Percentiles rank a stretch among this genome's conserved stretches.
These are phyloP conservation scores for Taenaris catops DNA, from an alignment of 2,888 invertebrate species.

Conservation along the genomic window DNA sequence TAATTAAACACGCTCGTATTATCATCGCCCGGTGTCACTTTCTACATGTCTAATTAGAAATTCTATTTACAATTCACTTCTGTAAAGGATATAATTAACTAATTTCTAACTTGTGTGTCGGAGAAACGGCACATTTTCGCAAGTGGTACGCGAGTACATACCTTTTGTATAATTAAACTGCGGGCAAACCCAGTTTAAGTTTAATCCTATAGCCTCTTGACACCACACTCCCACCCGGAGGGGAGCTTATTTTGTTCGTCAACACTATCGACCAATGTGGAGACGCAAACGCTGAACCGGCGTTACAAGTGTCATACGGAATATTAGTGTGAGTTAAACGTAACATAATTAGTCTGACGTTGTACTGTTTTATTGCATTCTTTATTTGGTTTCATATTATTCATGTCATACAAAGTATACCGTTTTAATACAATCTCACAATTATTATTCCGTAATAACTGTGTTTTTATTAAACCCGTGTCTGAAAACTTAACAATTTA, in stretches of 20 bases:
- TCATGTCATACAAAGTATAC: too few species aligned
- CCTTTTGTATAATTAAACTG: conserved; percentile 78
- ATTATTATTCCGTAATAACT: too few species aligned
- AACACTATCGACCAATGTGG: conserved; percentile 71
- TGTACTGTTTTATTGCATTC: too few species aligned
- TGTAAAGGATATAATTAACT: conserved; percentile 64
- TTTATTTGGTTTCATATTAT: too few species aligned
- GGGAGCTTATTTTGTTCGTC: conserved; percentile 77
- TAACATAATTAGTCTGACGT: conserved; percentile 13
- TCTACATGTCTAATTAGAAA: conserved; percentile 54
- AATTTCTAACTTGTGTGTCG: conserved; percentile 60
- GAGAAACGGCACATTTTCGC: conserved; percentile 54
- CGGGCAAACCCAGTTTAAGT: conserved; percentile 75
- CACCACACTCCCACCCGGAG: conserved; percentile 64
- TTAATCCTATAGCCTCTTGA: conserved; percentile 79
- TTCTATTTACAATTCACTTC: conserved; percentile 57
- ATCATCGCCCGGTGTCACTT: conserved; percentile 33
- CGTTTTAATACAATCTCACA: too few species aligned
- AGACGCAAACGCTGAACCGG: conserved; percentile 57
- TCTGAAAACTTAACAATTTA: too few species aligned
- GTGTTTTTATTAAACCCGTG: too few species aligned
- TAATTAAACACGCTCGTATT: conserved; percentile 23
- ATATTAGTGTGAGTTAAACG: conserved; percentile 48
- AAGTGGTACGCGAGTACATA: conserved; percentile 55
- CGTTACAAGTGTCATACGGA: conserved; percentile 50